Evolutionary conservation across 2,888 invertebrate genomes (phyloP), one percentile per base, ranked within the genome.

Genomic region (Stenoptilia bipunctidactyla): DNA sequence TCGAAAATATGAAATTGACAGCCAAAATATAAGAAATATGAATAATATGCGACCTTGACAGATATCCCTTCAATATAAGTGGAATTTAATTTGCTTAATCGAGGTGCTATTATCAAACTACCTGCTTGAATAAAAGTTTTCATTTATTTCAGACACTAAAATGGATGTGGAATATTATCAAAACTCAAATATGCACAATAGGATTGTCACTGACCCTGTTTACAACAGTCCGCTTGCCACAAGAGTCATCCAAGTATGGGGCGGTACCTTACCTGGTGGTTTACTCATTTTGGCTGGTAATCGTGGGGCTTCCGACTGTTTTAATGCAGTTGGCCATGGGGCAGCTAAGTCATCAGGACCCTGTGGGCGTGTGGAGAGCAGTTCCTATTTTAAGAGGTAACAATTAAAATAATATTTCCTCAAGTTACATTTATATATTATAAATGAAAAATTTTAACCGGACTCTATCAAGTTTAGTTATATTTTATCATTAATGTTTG

Each of bases 331-430:
- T 89, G 49, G 86, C 88, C 1, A 85, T 89, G 58, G 89, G 89
- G 2, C 89, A 89, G 61, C 73, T 89, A 45, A 88, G 88, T 37
- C 88, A 88, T 51, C 88, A 89, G 51, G 89, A 89, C 14, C 85
- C 88, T n/a, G 86, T 87, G 1, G 89, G 88, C 15, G 85, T 88
- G 8, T 89, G 88, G 88, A 83, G 89, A 50, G 89, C 88, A 4
- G 88, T 89, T 37, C 89, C 89, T 27, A 85, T 89, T 56, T 83
- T 89, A 49, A 86, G 85, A 86, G 89, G 89, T 89, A 48, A 45
- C 37, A 27, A n/a, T n/a, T n/a, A n/a, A n/a, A n/a, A n/a, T n/a
- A n/a, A n/a, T n/a, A n/a, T n/a, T n/a, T n/a, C n/a, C n/a, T n/a
- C n/a, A n/a, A n/a, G n/a, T n/a, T n/a, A n/a, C n/a, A n/a, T n/a